phyloP scores from a whole-genome alignment of 1,140 invertebrate genomes.

The Neuroterus valhalla region DNA sequence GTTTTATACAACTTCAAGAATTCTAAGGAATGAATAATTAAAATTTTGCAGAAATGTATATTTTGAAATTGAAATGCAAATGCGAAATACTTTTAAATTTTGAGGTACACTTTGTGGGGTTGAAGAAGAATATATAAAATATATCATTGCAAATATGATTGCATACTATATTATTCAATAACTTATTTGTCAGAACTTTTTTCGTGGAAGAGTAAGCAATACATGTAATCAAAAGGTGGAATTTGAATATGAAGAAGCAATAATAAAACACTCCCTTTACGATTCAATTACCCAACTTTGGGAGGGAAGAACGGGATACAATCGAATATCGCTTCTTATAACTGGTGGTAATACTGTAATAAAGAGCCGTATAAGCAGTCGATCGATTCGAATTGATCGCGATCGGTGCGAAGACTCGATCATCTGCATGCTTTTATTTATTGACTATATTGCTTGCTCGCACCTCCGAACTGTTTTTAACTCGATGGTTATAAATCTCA shows the following conservation, averaged over 20 bases:
- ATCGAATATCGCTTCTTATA: conserved; percentile 39
- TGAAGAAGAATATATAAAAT: too few species aligned
- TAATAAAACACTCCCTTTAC: not conserved
- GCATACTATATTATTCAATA: too few species aligned
- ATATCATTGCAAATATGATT: too few species aligned
- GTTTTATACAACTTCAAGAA: too few species aligned
- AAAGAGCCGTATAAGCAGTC: conserved; percentile 32
- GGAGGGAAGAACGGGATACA: not conserved
- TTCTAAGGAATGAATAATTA: too few species aligned
- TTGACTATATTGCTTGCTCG: conserved; percentile 56
- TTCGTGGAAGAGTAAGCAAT: too few species aligned
- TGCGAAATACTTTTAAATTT: too few species aligned
- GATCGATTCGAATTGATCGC: conserved; percentile 40
- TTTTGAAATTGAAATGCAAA: too few species aligned
- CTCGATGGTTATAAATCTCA: conserved; percentile 72
- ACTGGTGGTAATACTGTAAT: conserved; percentile 46
- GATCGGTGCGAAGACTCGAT: not conserved
- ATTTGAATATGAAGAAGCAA: not conserved
- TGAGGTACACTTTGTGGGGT: too few species aligned
- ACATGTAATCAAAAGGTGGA: too few species aligned
- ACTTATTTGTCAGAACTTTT: too few species aligned
- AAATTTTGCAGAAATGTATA: too few species aligned
- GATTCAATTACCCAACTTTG: conserved; percentile 26
- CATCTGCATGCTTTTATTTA: conserved; percentile 52
- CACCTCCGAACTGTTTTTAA: conserved; percentile 56